Conservation (phyloP, 2,113 vertebrate genomes). For the Syngnathus scovelli region DNA sequence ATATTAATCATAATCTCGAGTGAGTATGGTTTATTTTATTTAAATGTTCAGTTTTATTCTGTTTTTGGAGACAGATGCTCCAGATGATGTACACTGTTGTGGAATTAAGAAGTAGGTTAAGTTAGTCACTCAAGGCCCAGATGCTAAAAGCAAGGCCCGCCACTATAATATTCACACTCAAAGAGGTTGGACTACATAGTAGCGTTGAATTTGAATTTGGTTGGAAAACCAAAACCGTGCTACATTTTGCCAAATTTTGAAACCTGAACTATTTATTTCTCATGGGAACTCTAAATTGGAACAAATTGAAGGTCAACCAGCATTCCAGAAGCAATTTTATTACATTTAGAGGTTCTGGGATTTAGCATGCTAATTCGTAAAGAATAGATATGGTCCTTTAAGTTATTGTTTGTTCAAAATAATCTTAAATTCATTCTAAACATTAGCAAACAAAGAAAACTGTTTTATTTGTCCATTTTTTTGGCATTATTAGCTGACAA, state of each 20-base stretch:
- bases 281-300: background rate
- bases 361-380: background rate
- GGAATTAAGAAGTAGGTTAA: no score
- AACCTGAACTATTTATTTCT: background rate
- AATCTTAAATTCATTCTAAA: background rate
- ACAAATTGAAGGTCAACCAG: background rate
- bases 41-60: no score
- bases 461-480: background rate
- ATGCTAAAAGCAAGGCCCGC: no score
- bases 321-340: background rate
- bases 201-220: no score
- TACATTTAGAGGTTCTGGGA: background rate
- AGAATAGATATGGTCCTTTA: background rate
- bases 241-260: background rate
- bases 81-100: no score
- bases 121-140: no score
- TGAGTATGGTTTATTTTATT: no score
- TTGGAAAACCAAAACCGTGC: no score
- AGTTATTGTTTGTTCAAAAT: background rate
- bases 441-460: background rate
- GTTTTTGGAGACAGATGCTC: no score
- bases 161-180: no score
- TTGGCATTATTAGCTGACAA: background rate
- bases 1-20: no score
- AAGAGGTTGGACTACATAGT: no score